A percentile compares a stretch with the other conserved stretches of the same genome.
phyloP scores from a whole-genome alignment of 2,888 invertebrate species.

The Pristionchus maxplancki region DNA sequence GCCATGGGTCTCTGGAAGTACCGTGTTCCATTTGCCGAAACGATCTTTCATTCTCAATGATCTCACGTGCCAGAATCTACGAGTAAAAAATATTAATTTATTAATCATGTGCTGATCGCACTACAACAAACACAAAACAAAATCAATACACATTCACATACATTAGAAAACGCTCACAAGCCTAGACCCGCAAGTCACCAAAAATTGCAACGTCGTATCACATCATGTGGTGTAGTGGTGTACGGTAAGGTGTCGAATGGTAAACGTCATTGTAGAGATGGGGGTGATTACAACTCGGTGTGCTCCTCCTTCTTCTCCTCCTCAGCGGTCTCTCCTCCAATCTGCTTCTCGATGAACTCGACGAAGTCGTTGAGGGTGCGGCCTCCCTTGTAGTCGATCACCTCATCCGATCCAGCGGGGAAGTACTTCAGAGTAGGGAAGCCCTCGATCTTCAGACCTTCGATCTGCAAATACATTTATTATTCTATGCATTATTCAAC shows the following conservation, averaged over 20 bases:
- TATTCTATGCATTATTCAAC: background rate
- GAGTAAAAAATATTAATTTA: background rate
- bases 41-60: background rate
- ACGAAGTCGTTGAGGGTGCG: slow-evolving; percentile 92
- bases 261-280: background rate
- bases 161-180: slow-evolving; percentile 39
- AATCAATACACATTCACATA: slow-evolving; percentile 20
- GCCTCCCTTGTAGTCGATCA: slow-evolving; percentile 92
- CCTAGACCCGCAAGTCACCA: slow-evolving; percentile 46
- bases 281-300: slow-evolving; percentile 7
- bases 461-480: slow-evolving; percentile 83
- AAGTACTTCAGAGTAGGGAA: slow-evolving; percentile 93
- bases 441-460: slow-evolving; percentile 93
- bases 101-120: slow-evolving; percentile 23
- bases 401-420: slow-evolving; percentile 90
- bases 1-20: background rate
- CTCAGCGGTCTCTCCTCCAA: background rate
- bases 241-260: slow-evolving; percentile 30
- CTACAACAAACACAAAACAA: slow-evolving; percentile 32
- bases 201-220: slow-evolving; percentile 39
- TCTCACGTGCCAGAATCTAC: background rate
- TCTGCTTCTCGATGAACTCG: slow-evolving; percentile 85
- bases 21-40: background rate
- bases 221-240: slow-evolving; percentile 38
- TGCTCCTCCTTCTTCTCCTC: slow-evolving; percentile 2